These are phyloP conservation scores for Brachyptera risi DNA, from an alignment of 2,888 invertebrate genomes.

Conservation along the genomic window DNA sequence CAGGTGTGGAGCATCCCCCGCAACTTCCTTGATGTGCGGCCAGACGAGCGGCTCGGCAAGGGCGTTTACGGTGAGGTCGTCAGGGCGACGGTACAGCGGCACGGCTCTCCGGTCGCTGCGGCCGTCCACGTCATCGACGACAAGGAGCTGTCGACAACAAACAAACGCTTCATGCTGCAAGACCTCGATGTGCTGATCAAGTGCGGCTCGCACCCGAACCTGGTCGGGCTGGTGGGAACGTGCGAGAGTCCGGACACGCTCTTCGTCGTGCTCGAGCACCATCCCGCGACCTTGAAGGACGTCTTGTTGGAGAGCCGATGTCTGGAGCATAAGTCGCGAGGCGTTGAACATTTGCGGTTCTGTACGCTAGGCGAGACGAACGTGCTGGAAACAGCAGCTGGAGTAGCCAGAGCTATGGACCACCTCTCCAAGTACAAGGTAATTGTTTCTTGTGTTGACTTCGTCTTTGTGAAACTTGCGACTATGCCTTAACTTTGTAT, in stretches of 20 bases:
- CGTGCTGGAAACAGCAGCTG: slow-evolving; percentile 60
- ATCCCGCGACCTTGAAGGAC: slow-evolving; percentile 64
- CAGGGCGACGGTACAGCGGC: slow-evolving; percentile 62
- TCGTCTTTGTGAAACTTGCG: neutral
- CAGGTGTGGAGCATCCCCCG: slow-evolving; percentile 71
- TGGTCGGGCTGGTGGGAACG: slow-evolving; percentile 71
- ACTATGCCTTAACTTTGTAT: neutral
- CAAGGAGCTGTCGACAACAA: slow-evolving; percentile 48
- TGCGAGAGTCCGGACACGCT: slow-evolving; percentile 73
- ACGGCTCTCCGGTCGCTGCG: slow-evolving; percentile 52
- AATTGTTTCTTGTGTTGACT: too few species aligned
- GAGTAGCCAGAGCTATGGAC: slow-evolving; percentile 67
- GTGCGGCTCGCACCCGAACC: slow-evolving; percentile 64
- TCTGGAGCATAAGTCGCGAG: slow-evolving; percentile 42
- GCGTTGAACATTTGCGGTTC: slow-evolving; percentile 31
- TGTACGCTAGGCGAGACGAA: slow-evolving; percentile 59
- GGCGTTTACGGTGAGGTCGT: slow-evolving; percentile 78
- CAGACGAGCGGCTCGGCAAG: slow-evolving; percentile 62
- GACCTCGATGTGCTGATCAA: slow-evolving; percentile 69
- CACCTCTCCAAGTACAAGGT: slow-evolving; percentile 64
- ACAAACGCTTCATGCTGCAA: slow-evolving; percentile 54
- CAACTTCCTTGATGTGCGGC: slow-evolving; percentile 66
- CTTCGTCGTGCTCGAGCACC: slow-evolving; percentile 68
- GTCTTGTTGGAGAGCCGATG: slow-evolving; percentile 57
- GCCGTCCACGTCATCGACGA: slow-evolving; percentile 64